Evolutionary conservation across 2,113 vertebrate species (phyloP).

Genomic region (Esox niger): DNA sequence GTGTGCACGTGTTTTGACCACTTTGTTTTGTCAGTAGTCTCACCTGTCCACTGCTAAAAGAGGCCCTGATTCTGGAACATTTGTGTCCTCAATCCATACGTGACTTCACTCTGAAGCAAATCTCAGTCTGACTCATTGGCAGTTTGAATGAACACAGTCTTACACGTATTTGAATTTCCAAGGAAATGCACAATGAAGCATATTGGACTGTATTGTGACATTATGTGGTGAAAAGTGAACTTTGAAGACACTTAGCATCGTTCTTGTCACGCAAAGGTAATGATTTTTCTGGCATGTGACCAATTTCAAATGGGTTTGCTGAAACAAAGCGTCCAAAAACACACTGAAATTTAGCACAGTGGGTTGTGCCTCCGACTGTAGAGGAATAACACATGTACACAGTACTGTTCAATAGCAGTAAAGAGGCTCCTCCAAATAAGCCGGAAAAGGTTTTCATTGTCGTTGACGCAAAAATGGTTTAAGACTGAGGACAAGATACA

Average conservation of each 20-base stretch:
- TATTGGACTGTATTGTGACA: neutral
- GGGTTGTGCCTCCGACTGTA: constrained; percentile 36
- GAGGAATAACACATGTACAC: constrained; percentile 16
- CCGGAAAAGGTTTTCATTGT: constrained; percentile 14
- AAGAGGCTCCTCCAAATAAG: constrained; percentile 32
- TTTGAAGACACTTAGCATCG: constrained; percentile 9
- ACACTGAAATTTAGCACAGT: constrained; percentile 51
- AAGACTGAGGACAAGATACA: constrained; percentile 37
- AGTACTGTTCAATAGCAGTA: neutral
- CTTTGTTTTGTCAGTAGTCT: too few species aligned
- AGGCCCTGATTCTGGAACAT: too few species aligned
- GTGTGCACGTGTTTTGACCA: neutral
- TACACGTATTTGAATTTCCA: neutral
- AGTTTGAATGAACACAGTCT: neutral
- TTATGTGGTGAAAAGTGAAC: constrained; percentile 7
- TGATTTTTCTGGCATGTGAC: constrained; percentile 1
- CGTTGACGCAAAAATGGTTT: constrained; percentile 31
- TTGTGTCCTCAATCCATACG: too few species aligned
- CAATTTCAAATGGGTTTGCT: constrained; percentile 17
- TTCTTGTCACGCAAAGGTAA: constrained; percentile 12
- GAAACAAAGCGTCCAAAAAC: constrained; percentile 23
- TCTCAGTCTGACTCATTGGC: neutral
- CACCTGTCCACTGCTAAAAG: too few species aligned
- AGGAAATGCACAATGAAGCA: neutral
- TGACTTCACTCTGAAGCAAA: too few species aligned